Conservation (phyloP, 2,888 invertebrate genomes). For the Scelioninae gen. 1 region DNA sequence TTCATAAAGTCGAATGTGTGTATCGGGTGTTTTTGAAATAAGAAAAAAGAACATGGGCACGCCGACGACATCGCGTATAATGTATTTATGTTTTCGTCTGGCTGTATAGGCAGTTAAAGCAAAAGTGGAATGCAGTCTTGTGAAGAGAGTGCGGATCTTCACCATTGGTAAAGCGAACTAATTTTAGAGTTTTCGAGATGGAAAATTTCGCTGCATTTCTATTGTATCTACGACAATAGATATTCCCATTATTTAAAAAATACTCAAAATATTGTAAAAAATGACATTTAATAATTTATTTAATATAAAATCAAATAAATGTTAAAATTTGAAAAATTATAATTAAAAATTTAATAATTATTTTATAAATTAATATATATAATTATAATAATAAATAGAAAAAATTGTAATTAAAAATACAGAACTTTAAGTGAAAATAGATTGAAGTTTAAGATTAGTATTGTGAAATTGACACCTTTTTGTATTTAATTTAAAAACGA, state of each 20-base stretch:
- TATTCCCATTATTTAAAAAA: background rate
- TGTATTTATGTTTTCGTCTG: constrained; percentile 69
- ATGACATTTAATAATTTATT: background rate
- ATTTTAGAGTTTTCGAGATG: constrained; percentile 56
- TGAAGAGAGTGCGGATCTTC: constrained; percentile 58
- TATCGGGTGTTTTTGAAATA: constrained; percentile 48
- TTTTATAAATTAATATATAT: no score
- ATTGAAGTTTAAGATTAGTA: no score
- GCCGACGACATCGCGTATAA: constrained; percentile 59
- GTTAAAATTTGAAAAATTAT: no score
- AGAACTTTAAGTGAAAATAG: no score
- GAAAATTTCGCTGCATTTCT: constrained; percentile 48
- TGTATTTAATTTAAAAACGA: background rate
- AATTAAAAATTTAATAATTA: no score
- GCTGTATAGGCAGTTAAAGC: constrained; percentile 56
- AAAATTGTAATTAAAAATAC: no score
- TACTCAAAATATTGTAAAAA: background rate
- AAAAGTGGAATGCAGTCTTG: constrained; percentile 65
- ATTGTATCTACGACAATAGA: constrained; percentile 43
- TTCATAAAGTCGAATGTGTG: constrained; percentile 57
- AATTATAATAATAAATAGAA: no score
- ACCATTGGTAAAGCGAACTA: constrained; percentile 56
- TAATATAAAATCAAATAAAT: no score
- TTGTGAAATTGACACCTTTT: no score
- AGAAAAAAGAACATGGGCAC: constrained; percentile 24